Evolutionary conservation across 2,888 invertebrate species (phyloP), one percentile per base, ranked within the genome.

Genomic region (Sphaerophoria taeniata): DNA sequence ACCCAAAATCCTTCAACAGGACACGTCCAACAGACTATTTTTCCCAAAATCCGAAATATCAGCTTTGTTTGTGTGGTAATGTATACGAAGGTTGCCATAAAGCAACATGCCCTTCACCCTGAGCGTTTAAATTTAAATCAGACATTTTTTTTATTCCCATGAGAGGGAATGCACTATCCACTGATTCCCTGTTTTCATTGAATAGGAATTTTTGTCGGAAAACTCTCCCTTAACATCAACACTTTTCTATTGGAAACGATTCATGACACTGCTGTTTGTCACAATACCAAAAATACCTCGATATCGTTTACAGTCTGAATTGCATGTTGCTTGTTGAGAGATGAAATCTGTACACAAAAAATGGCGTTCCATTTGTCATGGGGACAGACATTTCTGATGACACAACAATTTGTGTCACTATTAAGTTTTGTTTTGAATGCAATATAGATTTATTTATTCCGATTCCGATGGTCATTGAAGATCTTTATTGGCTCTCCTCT

Each of bases 61-160:
- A 24, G 24, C 6, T 33, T 7, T 16, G 31, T 5, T 39, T 39
- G 39, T 39, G 39, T 16, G 31, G 2, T 39, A 7, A 9, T 39
- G 39, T 39, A 55, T 53, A n/a, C n/a, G 36, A 39, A 39, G 51
- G n/a, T 51, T 71, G 12, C n/a, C 1, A 24, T 24, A 24, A 24
- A 24, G 24, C 24, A 49, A 24, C 60, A 72, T 61, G 31, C 33
- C 72, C 61, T 43, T 73, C 16, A 33, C 14, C 16, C 16, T 45
- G 58, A 34, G 51, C 12, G 43, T 53, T 53, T 43, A n/a, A 55
- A 55, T 55, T 63, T 36, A 33, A 74, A 47, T 56, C 47, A 47
- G 56, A 55, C 47, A 73, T 73, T 73, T 73, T 14, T 65, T 65
- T 36, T 6, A n/a, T n/a, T 56, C 56, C 34, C 14, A 9, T 2